Evolutionary conservation across 2,888 invertebrate species (phyloP).

Genomic region (Cheilosia soror): DNA sequence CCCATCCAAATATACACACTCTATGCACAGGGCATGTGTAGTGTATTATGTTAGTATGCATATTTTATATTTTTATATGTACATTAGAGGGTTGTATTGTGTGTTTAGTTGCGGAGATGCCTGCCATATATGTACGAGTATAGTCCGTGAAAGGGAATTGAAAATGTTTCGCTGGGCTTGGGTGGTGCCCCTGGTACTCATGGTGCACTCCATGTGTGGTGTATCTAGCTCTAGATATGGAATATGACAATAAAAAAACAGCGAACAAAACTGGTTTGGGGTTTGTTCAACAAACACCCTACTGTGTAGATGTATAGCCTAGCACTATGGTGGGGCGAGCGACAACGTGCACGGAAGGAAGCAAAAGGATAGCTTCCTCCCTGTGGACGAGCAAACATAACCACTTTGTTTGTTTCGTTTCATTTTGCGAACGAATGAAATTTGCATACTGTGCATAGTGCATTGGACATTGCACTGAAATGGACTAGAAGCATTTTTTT

Average conservation of each 20-base stretch:
- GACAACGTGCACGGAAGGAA: slow-evolving; percentile 70
- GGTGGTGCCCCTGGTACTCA: slow-evolving; percentile 21
- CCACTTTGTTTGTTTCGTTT: slow-evolving; percentile 74
- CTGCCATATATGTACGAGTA: not conserved
- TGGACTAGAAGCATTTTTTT: slow-evolving; percentile 28
- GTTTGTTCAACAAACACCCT: slow-evolving; percentile 45
- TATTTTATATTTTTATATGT: slow-evolving; percentile 73
- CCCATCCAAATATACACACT: slow-evolving; percentile 21
- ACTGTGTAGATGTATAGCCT: slow-evolving; percentile 1
- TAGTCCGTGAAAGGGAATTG: slow-evolving; percentile 56
- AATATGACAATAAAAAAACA: slow-evolving; percentile 18
- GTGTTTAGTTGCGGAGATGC: slow-evolving; percentile 74
- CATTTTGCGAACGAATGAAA: slow-evolving; percentile 61
- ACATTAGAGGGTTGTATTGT: slow-evolving; percentile 73
- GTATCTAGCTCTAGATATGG: slow-evolving; percentile 37
- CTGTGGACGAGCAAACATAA: slow-evolving; percentile 75
- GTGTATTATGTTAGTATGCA: slow-evolving; percentile 44
- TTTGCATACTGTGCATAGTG: slow-evolving; percentile 56
- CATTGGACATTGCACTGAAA: slow-evolving; percentile 51
- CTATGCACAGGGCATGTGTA: slow-evolving; percentile 6
- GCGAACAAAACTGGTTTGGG: slow-evolving; percentile 53
- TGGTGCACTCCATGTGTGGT: slow-evolving; percentile 55
- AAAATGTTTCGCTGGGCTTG: slow-evolving; percentile 45
- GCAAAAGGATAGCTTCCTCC: slow-evolving; percentile 74
- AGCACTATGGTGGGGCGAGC: not conserved